Base-by-base conservation (phyloP, 35 echinoderm and acorn worm species). In the Stichopus chloronotus region DNA sequence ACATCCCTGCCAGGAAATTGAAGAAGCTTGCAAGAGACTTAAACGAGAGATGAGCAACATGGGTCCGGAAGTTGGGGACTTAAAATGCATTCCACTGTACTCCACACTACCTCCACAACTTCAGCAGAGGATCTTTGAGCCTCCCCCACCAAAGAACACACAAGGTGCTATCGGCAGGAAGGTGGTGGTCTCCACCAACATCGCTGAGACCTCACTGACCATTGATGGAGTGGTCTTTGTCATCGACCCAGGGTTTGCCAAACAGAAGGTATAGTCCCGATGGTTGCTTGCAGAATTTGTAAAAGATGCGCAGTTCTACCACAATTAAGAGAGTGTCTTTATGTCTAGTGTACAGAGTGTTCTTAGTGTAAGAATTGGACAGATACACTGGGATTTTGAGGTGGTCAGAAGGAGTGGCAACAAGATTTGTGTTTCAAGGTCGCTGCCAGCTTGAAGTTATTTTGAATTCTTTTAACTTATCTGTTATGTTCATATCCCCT, bases 201-300 rank as follows among this genome's bases (percentile, higher is more conserved):
- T 98, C 61, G 97, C 97, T 60, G 97, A 96, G 84, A 98, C 97
- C 7, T 98, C 97, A 21, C 88, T 98, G 53, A 98, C 97, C 54
- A 98, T 98, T 57, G 97, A 98, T 88, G 97, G 97, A 10, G 97
- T 98, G 25, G 97, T 98, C 61, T 98, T 98, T 94, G 97, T 98
- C 23, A 98, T 98, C 72, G 97, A 98, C 72, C 97, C 97, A 20
- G 97, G 97, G 30, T 98, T 98, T 83, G 97, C 97, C 22, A 98
- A 98, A 78, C 97, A 98, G 77, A 98, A 98, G 95, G 97, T 98
- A 57, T n/a, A 79, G 77, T n/a, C 9, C n/a, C n/a, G 65, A 71
- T 1, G 65, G 4, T n/a, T 71, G n/a, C 65, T 71, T 71, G n/a
- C 65, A 71, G 65, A 71, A 2, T 71, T 71, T n/a, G n/a, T 71